Percentiles rank a stretch among this genome's conserved stretches.
These are phyloP conservation scores for Trialeurodes vaporariorum DNA, from an alignment of 1,140 invertebrate species.

Conservation along the genomic window DNA sequence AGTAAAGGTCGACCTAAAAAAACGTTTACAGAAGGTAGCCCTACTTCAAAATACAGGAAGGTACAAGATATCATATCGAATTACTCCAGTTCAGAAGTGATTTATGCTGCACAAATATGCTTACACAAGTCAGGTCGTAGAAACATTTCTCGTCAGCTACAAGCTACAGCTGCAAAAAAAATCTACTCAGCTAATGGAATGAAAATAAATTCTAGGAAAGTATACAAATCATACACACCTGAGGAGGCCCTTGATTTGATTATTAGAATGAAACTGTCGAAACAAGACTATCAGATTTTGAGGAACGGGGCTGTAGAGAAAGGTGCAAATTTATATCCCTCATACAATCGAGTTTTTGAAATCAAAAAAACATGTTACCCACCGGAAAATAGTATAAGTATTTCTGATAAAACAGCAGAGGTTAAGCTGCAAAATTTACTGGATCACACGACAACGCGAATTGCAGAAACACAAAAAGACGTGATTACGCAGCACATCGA, in stretches of 20 bases:
- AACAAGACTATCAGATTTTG: conserved; percentile 12
- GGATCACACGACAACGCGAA: background rate
- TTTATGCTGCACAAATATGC: background rate
- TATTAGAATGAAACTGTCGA: conserved; percentile 12
- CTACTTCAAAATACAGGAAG: conserved; percentile 5
- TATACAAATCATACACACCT: background rate
- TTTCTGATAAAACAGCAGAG: background rate
- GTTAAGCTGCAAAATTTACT: conserved; percentile 2
- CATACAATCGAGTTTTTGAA: conserved; percentile 13
- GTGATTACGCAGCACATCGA: background rate
- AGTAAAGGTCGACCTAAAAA: too few species aligned
- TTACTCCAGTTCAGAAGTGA: background rate
- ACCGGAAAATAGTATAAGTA: conserved; percentile 8
- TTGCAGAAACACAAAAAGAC: background rate
- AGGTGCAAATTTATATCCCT: conserved; percentile 7
- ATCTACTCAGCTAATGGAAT: background rate
- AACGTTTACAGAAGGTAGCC: too few species aligned
- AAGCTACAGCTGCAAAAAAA: conserved; percentile 3
- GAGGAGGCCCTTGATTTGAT: conserved; percentile 12
- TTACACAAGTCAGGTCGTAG: background rate
- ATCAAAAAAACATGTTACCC: too few species aligned
- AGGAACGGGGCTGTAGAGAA: too few species aligned
- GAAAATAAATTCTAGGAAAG: conserved; percentile 3
- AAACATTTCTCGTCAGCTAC: background rate
- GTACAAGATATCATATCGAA: background rate